Evolutionary conservation across 2,888 invertebrate genomes (phyloP).

Genomic region (Halictus ligatus): DNA sequence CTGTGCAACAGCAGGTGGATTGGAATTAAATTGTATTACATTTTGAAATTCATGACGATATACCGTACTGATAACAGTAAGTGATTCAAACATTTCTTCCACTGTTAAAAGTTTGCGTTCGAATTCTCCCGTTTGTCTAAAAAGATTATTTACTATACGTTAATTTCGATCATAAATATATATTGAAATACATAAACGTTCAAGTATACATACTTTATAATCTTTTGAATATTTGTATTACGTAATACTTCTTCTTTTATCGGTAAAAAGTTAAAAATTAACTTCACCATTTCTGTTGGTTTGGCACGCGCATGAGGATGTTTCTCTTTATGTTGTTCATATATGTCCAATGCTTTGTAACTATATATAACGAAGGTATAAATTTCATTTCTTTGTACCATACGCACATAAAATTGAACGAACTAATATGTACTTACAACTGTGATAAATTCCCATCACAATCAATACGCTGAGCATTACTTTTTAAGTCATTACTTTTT

Average conservation of each 20-base stretch:
- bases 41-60: conserved; percentile 56
- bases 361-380: conserved; percentile 63
- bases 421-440: conserved; percentile 67
- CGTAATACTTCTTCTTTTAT: conserved; percentile 85
- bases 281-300: conserved; percentile 86
- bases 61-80: conserved; percentile 54
- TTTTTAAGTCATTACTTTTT: conserved; percentile 57
- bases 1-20: not conserved
- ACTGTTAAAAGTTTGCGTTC: conserved; percentile 66
- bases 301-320: conserved; percentile 82
- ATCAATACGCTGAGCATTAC: conserved; percentile 49
- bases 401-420: conserved; percentile 14
- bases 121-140: conserved; percentile 65
- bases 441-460: conserved; percentile 53
- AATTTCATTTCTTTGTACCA: not conserved
- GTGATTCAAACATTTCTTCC: conserved; percentile 69
- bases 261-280: conserved; percentile 86
- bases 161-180: conserved; percentile 21
- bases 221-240: conserved; percentile 72
- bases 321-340: conserved; percentile 83
- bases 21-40: conserved; percentile 20
- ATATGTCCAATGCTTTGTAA: conserved; percentile 84
- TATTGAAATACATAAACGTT: not conserved
- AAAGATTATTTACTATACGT: conserved; percentile 32
- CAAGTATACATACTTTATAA: conserved; percentile 54